These are phyloP conservation scores for Stictonetta naevosa DNA, from an alignment of 2,113 vertebrate species.

Conservation along the genomic window DNA sequence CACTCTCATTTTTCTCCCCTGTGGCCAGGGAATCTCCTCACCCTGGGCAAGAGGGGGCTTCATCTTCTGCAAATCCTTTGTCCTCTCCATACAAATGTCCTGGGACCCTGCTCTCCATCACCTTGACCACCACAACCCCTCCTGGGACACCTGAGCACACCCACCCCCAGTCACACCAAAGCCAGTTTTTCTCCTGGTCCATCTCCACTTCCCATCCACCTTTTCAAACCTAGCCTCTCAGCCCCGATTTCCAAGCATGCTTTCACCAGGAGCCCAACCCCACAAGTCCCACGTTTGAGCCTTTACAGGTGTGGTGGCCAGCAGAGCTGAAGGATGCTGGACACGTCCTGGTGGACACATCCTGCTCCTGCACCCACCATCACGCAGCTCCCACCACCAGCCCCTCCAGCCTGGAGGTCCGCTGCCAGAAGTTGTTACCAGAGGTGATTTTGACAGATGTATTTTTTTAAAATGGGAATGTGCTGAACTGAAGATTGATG, in stretches of 20 bases:
- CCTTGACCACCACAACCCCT: background rate
- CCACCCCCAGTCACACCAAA: background rate
- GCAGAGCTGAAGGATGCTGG: background rate
- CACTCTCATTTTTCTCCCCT: background rate
- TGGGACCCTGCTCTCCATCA: background rate
- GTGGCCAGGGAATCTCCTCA: background rate
- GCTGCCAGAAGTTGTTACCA: background rate
- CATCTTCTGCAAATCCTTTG: background rate
- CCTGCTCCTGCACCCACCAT: accelerated
- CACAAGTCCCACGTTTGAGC: too few relatives aligned
- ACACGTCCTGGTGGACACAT: background rate
- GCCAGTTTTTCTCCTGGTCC: background rate
- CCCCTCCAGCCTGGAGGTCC: background rate
- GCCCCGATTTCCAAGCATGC: accelerated
- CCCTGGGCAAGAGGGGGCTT: background rate
- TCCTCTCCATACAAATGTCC: background rate
- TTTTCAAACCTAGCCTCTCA: background rate
- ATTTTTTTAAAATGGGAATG: background rate
- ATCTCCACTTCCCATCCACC: background rate
- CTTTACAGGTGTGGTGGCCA: too few relatives aligned
- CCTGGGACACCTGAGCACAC: background rate
- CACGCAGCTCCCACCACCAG: background rate
- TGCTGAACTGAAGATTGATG: background rate
- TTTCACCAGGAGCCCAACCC: background rate
- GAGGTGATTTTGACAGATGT: background rate